A percentile compares a stretch with the other conserved stretches of the same genome.
Evolutionary conservation across 2,113 vertebrate genomes (phyloP).

Genomic region (Reinhardtius hippoglossoides): DNA sequence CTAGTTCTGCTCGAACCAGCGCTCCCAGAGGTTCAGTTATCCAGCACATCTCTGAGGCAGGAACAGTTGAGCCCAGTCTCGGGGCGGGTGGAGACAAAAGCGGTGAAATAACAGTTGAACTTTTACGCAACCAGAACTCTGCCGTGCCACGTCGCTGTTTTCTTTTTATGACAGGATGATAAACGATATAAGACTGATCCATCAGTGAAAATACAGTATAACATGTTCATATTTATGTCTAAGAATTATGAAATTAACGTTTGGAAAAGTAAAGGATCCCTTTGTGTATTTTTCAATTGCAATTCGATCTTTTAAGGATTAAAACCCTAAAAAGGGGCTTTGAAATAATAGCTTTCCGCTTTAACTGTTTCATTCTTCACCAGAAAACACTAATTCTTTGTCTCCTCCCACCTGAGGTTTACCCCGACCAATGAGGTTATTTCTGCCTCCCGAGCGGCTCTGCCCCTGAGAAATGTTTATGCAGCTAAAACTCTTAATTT

Average conservation of each 20-base stretch:
- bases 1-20: not conserved
- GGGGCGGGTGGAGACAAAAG: slow-evolving; percentile 7
- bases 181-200: not conserved
- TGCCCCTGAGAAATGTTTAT: slow-evolving; percentile 58
- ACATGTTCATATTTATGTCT: not conserved
- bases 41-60: not conserved
- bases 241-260: not conserved
- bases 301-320: too few species aligned
- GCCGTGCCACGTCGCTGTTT: not conserved
- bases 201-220: not conserved
- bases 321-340: not conserved
- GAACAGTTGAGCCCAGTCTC: not conserved
- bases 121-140: not conserved
- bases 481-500: slow-evolving; percentile 66
- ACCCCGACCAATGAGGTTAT: slow-evolving; percentile 62
- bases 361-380: slow-evolving; percentile 6
- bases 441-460: slow-evolving; percentile 46
- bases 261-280: not conserved
- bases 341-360: slow-evolving; percentile 26
- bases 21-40: slow-evolving; percentile 2
- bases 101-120: not conserved
- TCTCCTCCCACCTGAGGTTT: slow-evolving; percentile 70
- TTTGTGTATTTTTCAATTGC: too few species aligned
- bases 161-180: not conserved
- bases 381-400: slow-evolving; percentile 32